A percentile compares a stretch with the other conserved stretches of the same genome.
These are phyloP conservation scores for Ceratina calcarata DNA, from an alignment of 1,140 invertebrate species.

Conservation along the genomic window DNA sequence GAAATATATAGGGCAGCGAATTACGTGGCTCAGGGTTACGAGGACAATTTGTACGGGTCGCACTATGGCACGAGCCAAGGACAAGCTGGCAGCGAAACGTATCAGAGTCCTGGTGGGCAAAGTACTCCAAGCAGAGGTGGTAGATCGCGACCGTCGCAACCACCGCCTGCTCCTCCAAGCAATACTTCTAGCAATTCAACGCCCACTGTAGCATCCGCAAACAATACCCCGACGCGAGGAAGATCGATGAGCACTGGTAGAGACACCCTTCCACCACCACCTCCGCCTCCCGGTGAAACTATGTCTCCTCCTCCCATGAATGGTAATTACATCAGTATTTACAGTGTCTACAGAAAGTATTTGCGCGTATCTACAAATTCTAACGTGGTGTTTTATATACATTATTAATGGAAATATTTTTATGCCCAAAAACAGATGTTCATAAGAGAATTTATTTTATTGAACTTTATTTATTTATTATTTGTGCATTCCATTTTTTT, in stretches of 20 bases:
- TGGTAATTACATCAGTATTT: slow-evolving; percentile 59
- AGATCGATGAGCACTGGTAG: slow-evolving; percentile 85
- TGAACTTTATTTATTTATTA: no score
- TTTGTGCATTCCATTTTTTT: no score
- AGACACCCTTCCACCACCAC: slow-evolving; percentile 92
- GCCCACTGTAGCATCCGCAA: slow-evolving; percentile 84
- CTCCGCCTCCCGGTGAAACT: slow-evolving; percentile 87
- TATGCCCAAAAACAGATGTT: no score
- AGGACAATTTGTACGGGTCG: slow-evolving; percentile 78
- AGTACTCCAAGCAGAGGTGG: slow-evolving; percentile 82
- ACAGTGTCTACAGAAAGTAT: no score
- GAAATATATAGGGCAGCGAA: slow-evolving; percentile 65
- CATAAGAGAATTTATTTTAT: no score
- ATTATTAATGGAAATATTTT: no score
- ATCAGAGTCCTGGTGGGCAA: slow-evolving; percentile 80
- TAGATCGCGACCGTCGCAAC: slow-evolving; percentile 88
- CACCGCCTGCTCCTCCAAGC: slow-evolving; percentile 91
- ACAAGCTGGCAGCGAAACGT: slow-evolving; percentile 76
- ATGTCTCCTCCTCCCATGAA: slow-evolving; percentile 82
- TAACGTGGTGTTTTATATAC: no score
- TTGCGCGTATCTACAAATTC: neutral
- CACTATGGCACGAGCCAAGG: slow-evolving; percentile 77
- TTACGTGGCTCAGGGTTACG: slow-evolving; percentile 75
- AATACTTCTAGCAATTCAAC: slow-evolving; percentile 85
- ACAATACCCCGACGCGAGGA: slow-evolving; percentile 85